Evolutionary conservation across 2,797 vertebrate species (phyloP).

Genomic region (Oreortyx pictus): DNA sequence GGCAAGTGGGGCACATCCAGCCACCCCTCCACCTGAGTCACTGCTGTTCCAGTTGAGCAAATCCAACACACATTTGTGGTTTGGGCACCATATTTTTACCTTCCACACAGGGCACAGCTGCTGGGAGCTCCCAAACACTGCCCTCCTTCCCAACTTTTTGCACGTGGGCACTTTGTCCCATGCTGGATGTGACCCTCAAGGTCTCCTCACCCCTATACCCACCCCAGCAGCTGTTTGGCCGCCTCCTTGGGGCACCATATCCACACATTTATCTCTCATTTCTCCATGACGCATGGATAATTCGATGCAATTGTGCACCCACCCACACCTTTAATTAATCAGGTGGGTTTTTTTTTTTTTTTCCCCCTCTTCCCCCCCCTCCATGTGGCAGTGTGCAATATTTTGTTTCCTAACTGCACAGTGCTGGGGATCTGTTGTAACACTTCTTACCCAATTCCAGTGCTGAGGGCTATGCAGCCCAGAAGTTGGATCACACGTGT

Average conservation of each 20-base stretch:
- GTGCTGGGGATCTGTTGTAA: conserved; percentile 43
- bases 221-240: background rate
- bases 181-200: background rate
- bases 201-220: background rate
- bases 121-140: background rate
- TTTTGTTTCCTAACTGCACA: conserved; percentile 55
- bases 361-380: background rate
- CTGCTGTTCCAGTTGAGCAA: background rate
- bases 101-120: background rate
- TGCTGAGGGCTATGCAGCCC: background rate
- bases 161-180: accelerated
- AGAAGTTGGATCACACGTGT: background rate
- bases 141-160: background rate
- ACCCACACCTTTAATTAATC: conserved; percentile 44
- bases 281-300: background rate
- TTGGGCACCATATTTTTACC: conserved; percentile 23
- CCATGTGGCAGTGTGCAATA: background rate
- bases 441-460: conserved; percentile 57
- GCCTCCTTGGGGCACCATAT: background rate
- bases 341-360: background rate
- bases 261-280: background rate
- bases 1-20: background rate
- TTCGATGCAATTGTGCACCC: conserved; percentile 40
- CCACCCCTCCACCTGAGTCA: background rate
- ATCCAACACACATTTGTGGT: conserved; percentile 31